A percentile compares a stretch with the other conserved stretches of the same genome.
Evolutionary conservation across 2,888 invertebrate species (phyloP).

Genomic region (Gnatocerus cornutus): DNA sequence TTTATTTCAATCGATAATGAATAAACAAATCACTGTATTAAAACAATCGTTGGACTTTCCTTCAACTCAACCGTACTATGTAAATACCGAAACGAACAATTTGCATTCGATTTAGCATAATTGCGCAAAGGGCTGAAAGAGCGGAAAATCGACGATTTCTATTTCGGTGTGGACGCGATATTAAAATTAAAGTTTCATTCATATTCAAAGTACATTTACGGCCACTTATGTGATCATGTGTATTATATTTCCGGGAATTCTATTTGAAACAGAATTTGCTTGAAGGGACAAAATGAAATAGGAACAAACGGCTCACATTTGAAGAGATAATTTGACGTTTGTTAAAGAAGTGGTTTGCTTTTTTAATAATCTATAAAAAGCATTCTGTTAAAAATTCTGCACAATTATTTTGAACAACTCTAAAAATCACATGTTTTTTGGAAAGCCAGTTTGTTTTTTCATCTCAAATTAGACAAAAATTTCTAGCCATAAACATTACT

Average conservation of each 20-base stretch:
- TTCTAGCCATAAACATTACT: no score
- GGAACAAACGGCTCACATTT: neutral
- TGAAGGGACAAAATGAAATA: neutral
- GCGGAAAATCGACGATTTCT: constrained; percentile 60
- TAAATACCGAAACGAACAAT: constrained; percentile 54
- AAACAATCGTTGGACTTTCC: constrained; percentile 18
- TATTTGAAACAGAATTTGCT: neutral
- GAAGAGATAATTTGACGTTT: neutral
- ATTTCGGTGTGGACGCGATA: constrained; percentile 56
- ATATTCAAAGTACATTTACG: constrained; percentile 57
- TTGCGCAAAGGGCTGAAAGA: constrained; percentile 60
- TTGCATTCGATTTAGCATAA: constrained; percentile 61
- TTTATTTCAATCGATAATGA: constrained; percentile 17
- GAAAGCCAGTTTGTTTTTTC: no score
- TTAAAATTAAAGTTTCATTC: constrained; percentile 60
- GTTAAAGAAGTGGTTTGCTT: no score
- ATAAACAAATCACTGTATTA: constrained; percentile 38
- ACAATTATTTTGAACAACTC: no score
- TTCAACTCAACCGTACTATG: constrained; percentile 53
- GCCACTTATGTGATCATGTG: constrained; percentile 53
- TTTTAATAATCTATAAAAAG: no score
- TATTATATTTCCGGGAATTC: constrained; percentile 41
- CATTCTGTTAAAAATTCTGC: no score
- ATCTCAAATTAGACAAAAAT: no score
- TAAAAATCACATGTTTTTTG: no score